Conservation (phyloP, 2,797 vertebrate species). For the Falco columbarius region DNA sequence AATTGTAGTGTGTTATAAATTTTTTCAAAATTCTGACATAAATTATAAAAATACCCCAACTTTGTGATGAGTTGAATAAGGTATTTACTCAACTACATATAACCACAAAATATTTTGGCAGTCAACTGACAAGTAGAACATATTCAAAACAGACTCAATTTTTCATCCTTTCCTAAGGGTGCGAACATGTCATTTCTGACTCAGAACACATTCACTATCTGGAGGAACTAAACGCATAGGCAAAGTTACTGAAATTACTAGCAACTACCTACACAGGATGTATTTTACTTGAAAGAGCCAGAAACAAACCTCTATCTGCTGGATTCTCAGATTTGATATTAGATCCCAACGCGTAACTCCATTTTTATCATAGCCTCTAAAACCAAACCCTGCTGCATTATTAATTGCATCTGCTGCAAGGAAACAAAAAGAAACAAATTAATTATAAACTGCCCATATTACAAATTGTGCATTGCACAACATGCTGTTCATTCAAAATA, state of each 20-base stretch:
- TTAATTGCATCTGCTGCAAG: conserved; percentile 94
- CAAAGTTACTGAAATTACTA: not conserved
- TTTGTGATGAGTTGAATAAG: not conserved
- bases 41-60: not conserved
- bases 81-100: not conserved
- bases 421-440: not conserved
- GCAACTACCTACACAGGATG: not conserved
- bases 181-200: not conserved
- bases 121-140: not conserved
- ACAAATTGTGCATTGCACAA: not conserved
- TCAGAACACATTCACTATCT: not conserved
- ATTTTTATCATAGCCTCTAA: conserved; percentile 92
- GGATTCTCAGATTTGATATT: conserved; percentile 94
- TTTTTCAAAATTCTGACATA: not conserved
- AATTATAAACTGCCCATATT: not conserved
- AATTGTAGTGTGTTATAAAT: not conserved
- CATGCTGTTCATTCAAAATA: not conserved
- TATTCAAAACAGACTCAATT: not conserved
- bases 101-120: not conserved
- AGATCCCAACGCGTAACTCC: conserved; percentile 91
- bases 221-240: not conserved
- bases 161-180: not conserved
- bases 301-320: conserved; percentile 91
- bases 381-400: conserved; percentile 97
- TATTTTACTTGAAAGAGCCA: not conserved